Evolutionary conservation across 2,888 invertebrate species (phyloP), one percentile per base, ranked within the genome.

Genomic region (Steinernema hermaphroditum): DNA sequence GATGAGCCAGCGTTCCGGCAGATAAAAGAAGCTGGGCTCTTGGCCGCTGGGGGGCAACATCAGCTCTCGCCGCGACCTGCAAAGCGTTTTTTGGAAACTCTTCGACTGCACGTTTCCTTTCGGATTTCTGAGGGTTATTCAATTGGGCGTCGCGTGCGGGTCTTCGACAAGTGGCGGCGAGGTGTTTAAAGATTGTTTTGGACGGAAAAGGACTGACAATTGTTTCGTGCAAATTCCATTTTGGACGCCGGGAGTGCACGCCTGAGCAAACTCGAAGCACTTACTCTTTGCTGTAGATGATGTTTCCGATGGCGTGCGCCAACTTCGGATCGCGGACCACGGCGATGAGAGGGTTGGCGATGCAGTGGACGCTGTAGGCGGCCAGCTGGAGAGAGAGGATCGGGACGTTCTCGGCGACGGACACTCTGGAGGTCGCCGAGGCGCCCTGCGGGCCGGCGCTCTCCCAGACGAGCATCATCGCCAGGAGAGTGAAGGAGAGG

Each of bases 401-500:
- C 24, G 72, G 75, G 22, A 68, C 37, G 54, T 72, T 75, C 22
- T 72, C 75, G 12, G 22, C n/a, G 14, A 14, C n/a, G n/a, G n/a
- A n/a, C n/a, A n/a, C n/a, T n/a, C n/a, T n/a, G n/a, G n/a, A n/a
- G n/a, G n/a, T n/a, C n/a, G n/a, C n/a, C n/a, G 50, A 34, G 49
- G 29, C 6, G 9, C 27, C 19, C n/a, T 27, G 29, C n/a, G 54
- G 50, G n/a, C 44, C 50, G 16, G 68, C 57, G n/a, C 54, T 44
- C 68, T 76, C 76, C 76, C 76, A 76, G 14, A 76, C 72, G 41
- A 76, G 68, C 76, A 76, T 75, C 75, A 76, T 76, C 8, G 75
- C 76, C 22, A 76, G 69, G 29, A 76, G 32, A 8, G 75, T 76
- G 70, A 76, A 76, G 24, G 69, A 69, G 27, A 76, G 69, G 34